Evolutionary conservation across 2,888 invertebrate genomes (phyloP), one percentile per base, ranked within the genome.

Genomic region (Heliconius sara): DNA sequence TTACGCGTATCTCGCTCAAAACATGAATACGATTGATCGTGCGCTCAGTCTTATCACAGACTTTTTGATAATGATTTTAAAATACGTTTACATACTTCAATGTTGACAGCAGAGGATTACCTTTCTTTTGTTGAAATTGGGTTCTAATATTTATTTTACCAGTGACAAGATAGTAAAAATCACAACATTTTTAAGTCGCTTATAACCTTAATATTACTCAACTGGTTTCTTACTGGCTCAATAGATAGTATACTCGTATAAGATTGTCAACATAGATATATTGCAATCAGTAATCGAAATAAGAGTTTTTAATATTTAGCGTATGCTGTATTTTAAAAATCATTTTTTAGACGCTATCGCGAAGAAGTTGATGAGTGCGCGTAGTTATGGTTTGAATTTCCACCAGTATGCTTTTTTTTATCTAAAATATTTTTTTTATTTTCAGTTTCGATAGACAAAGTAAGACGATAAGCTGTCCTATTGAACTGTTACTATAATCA

Each of bases 51-150:
- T 93, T 94, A 94, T 94, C 94, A 85, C 82, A 83, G 85, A 87
- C 86, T 89, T 89, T 90, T 89, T 91, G 93, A 93, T 93, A 92
- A 92, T 92, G 88, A 92, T 91, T 91, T 91, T 91, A 91, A 92
- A 93, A 92, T 91, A 91, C 90, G 89, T 90, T 92, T 91, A 87
- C 88, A 86, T 89, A 90, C 90, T 91, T 89, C 90, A 84, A 81
- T 81, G 85, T 82, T 91, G 92, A 90, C 92, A 92, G 87, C 86
- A 88, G 81, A 82, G 89, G 91, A 90, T 91, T 90, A 91, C 80
- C 71, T 71, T 70, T 76, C 68, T 81, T 78, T 86, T 85, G 80
- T 83, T 84, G 81, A 83, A 85, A 83, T 80, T 82, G 81, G 76
- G 72, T 78, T 84, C 78, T 82, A 82, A 83, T 78, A 80, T 85